A percentile compares a stretch with the other conserved stretches of the same genome.
phyloP scores from a whole-genome alignment of 2,888 invertebrate species.

The Gandaritis pyraliata region DNA sequence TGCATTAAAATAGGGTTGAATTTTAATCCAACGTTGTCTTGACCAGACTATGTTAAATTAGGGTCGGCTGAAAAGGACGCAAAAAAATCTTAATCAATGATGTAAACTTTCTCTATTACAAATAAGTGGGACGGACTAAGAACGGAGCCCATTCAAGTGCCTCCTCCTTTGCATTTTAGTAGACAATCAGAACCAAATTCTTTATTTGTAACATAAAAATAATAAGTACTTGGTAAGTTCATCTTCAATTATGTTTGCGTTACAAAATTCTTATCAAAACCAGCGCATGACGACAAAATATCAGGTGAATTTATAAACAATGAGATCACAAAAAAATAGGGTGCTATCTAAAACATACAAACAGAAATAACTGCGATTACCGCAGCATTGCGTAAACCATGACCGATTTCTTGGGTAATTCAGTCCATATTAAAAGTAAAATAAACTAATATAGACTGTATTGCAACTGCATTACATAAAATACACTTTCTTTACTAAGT shows the following conservation, averaged over 20 bases:
- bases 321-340: conserved; percentile 12
- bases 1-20: not conserved
- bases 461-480: conserved; percentile 22
- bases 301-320: conserved; percentile 11
- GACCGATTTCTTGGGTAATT: conserved; percentile 64
- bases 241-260: not conserved
- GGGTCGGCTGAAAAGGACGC: too few relatives aligned
- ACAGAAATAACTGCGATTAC: conserved; percentile 42
- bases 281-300: conserved; percentile 8
- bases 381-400: conserved; percentile 54
- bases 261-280: conserved; percentile 1
- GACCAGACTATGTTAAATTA: too few relatives aligned
- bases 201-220: too few relatives aligned
- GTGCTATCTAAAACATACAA: conserved; percentile 35
- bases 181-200: too few relatives aligned
- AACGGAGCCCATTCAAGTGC: too few relatives aligned
- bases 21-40: not conserved
- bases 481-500: conserved; percentile 15
- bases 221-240: too few relatives aligned
- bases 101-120: too few relatives aligned
- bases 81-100: too few relatives aligned
- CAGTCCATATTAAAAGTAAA: conserved; percentile 50
- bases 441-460: too few relatives aligned
- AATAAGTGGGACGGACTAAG: too few relatives aligned
- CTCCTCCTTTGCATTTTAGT: too few relatives aligned